Conservation (phyloP, 2,888 invertebrate species). For the Dryocosmus kuriphilus region DNA sequence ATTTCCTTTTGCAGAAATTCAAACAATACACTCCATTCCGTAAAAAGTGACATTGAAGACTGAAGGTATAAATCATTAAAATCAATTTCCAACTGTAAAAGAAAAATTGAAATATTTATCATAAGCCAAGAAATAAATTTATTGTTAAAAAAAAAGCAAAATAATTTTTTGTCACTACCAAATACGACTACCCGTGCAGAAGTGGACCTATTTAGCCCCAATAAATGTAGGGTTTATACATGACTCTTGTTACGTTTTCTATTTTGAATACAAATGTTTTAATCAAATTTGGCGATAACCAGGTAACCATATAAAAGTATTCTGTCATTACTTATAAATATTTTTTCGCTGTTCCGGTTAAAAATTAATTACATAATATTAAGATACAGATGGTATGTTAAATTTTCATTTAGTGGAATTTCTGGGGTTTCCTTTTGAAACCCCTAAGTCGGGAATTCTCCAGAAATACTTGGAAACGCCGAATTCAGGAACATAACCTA, state of each 20-base stretch:
- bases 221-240: no score
- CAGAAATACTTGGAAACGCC: not conserved
- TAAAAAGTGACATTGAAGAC: slow-evolving; percentile 11
- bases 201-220: no score
- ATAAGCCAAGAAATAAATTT: no score
- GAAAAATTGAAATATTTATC: not conserved
- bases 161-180: no score
- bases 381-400: not conserved
- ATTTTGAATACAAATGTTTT: no score
- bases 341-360: not conserved
- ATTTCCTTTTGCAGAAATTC: no score
- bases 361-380: not conserved
- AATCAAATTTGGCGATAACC: no score
- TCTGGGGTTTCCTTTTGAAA: not conserved
- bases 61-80: not conserved
- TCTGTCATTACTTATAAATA: not conserved
- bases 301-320: no score
- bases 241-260: no score
- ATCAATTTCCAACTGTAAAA: no score
- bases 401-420: not conserved
- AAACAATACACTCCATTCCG: not conserved
- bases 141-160: no score
- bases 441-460: not conserved
- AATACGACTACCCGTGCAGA: not conserved
- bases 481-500: not conserved